Evolutionary conservation across 2,888 invertebrate species (phyloP).

Genomic region (Cheilosia vernalis): DNA sequence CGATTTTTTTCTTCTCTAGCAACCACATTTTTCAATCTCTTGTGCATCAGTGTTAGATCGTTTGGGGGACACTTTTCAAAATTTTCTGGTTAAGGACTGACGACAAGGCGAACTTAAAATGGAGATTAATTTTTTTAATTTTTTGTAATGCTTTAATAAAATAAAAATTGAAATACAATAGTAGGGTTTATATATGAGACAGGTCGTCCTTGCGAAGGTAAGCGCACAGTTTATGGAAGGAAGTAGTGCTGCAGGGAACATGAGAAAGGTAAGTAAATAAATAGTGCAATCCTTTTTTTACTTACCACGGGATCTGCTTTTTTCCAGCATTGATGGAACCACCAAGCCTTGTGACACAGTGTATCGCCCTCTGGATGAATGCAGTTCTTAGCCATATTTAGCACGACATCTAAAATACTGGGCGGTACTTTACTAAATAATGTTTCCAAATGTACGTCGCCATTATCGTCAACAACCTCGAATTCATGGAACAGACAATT

Average conservation of each 20-base stretch:
- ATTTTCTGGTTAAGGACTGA: constrained; percentile 34
- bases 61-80: constrained; percentile 37
- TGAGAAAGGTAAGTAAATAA: constrained; percentile 10
- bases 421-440: constrained; percentile 76
- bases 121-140: constrained; percentile 29
- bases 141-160: constrained; percentile 50
- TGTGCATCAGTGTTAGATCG: constrained; percentile 58
- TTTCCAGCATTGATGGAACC: constrained; percentile 80
- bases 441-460: constrained; percentile 79
- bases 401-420: constrained; percentile 76
- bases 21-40: constrained; percentile 63
- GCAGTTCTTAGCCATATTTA: constrained; percentile 78
- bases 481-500: constrained; percentile 79
- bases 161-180: constrained; percentile 49
- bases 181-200: neutral
- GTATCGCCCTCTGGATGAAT: constrained; percentile 78
- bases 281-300: constrained; percentile 22
- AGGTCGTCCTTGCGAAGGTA: constrained; percentile 26
- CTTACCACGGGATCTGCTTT: constrained; percentile 79
- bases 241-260: constrained; percentile 76
- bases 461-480: constrained; percentile 78
- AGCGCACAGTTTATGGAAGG: constrained; percentile 58
- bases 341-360: constrained; percentile 79
- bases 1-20: neutral
- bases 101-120: constrained; percentile 1